A percentile compares a stretch with the other conserved stretches of the same genome.
Evolutionary conservation across 2,113 vertebrate species (phyloP).

Genomic region (Tragelaphus imberbis): DNA sequence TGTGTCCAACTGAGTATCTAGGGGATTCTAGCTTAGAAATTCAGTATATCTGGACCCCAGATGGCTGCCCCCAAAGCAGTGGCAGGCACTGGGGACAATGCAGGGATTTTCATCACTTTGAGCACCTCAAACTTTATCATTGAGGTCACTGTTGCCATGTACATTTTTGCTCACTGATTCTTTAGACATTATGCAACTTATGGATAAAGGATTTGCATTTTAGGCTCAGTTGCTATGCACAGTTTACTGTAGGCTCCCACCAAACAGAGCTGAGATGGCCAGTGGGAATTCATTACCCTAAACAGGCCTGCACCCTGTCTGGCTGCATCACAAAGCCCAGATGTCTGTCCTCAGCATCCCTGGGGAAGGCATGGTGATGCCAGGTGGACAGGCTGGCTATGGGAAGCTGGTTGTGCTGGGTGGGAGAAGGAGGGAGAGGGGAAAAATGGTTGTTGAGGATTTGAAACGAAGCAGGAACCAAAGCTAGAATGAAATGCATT

Average conservation of each 20-base stretch:
- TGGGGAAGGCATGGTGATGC: background rate
- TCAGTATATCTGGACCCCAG: background rate
- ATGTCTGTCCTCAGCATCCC: background rate
- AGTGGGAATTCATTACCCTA: background rate
- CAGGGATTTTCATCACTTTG: background rate
- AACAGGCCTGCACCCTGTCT: background rate
- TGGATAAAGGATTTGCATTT: background rate
- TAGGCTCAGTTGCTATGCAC: background rate
- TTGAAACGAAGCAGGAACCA: background rate
- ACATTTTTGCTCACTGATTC: background rate
- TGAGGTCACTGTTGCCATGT: background rate
- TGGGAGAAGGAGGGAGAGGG: background rate
- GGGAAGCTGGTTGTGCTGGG: background rate
- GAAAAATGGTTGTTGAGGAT: background rate
- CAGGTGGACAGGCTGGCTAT: background rate
- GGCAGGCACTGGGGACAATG: background rate
- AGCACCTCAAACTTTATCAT: background rate
- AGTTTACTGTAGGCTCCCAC: background rate
- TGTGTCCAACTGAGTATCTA: background rate
- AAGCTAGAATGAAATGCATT: background rate
- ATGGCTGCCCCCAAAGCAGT: background rate
- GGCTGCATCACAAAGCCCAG: background rate
- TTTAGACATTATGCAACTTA: background rate
- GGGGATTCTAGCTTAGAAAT: slow-evolving; percentile 1
- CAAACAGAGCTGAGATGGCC: background rate